Evolutionary conservation across 2,888 invertebrate genomes (phyloP).

Genomic region (Stenoptilia bipunctidactyla): DNA sequence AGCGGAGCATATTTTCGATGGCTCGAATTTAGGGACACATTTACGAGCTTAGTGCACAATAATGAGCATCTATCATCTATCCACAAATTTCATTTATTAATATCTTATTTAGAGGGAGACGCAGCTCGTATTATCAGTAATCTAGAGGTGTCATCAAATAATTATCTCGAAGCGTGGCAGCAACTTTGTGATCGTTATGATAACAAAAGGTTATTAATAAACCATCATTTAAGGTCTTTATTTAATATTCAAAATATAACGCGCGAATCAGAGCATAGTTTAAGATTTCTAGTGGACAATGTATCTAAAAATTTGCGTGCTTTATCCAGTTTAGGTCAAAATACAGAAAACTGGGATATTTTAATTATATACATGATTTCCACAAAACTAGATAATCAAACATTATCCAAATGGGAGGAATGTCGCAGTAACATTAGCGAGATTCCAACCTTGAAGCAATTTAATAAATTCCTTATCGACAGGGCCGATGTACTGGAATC

Average conservation of each 20-base stretch:
- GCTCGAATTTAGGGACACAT: conserved; percentile 14
- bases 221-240: conserved; percentile 12
- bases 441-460: conserved; percentile 11
- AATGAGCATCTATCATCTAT: conserved; percentile 8
- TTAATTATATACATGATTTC: conserved; percentile 9
- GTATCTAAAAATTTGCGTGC: conserved; percentile 17
- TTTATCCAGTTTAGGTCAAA: conserved; percentile 13
- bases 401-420: conserved; percentile 3
- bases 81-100: conserved; percentile 14
- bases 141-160: conserved; percentile 11
- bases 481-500: conserved; percentile 15
- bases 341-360: conserved; percentile 15
- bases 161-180: conserved; percentile 13
- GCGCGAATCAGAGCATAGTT: conserved; percentile 12
- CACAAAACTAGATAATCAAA: conserved; percentile 13
- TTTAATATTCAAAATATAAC: conserved; percentile 8
- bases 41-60: conserved; percentile 10
- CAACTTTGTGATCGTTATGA: conserved; percentile 11
- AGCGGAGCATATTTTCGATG: conserved; percentile 11
- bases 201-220: conserved; percentile 13
- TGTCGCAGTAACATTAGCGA: conserved; percentile 11
- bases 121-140: conserved; percentile 12
- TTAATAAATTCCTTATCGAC: conserved; percentile 12
- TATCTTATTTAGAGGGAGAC: conserved; percentile 13
- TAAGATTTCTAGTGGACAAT: conserved; percentile 16